Percentiles rank a stretch among this genome's conserved stretches.
Conservation (phyloP, 2,888 invertebrate species). For the Petrolisthes cinctipes region DNA sequence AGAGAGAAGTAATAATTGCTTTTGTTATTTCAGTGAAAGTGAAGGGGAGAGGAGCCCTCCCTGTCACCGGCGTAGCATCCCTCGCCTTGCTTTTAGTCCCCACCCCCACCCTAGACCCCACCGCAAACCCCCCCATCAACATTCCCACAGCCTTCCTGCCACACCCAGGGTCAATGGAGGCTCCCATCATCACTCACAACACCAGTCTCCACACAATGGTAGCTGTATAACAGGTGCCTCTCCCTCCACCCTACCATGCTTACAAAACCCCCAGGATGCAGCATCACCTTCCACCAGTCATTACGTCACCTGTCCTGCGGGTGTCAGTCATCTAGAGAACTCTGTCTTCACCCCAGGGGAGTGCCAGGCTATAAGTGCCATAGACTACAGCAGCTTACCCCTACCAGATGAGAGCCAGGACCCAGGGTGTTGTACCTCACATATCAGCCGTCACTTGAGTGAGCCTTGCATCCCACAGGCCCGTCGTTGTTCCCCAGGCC, state of each 20-base stretch:
- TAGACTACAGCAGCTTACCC: slow-evolving; percentile 62
- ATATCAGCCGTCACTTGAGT: slow-evolving; percentile 60
- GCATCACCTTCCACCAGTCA: slow-evolving; percentile 46
- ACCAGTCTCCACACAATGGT: neutral
- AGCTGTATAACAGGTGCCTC: slow-evolving; percentile 8
- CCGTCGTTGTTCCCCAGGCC: slow-evolving; percentile 2
- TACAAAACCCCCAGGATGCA: slow-evolving; percentile 30
- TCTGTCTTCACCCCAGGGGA: slow-evolving; percentile 35
- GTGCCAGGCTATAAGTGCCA: slow-evolving; percentile 42
- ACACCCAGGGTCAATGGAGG: slow-evolving; percentile 57
- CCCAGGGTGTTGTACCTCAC: neutral
- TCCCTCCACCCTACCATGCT: slow-evolving; percentile 17
- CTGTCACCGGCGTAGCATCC: neutral
- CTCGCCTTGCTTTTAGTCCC: slow-evolving; percentile 15
- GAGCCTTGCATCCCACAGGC: slow-evolving; percentile 58
- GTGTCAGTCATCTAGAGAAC: slow-evolving; percentile 39
- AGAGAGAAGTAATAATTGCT: too few species aligned
- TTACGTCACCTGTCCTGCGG: slow-evolving; percentile 53
- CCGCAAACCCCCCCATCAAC: slow-evolving; percentile 41
- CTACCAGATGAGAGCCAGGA: slow-evolving; percentile 41
- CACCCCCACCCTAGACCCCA: slow-evolving; percentile 7
- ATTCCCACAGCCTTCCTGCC: slow-evolving; percentile 57
- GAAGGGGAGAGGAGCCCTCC: slow-evolving; percentile 41
- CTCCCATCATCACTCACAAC: slow-evolving; percentile 7
- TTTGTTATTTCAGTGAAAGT: slow-evolving; percentile 41